phyloP scores from a whole-genome alignment of 2,888 invertebrate species.

The Synergus itoensis region DNA sequence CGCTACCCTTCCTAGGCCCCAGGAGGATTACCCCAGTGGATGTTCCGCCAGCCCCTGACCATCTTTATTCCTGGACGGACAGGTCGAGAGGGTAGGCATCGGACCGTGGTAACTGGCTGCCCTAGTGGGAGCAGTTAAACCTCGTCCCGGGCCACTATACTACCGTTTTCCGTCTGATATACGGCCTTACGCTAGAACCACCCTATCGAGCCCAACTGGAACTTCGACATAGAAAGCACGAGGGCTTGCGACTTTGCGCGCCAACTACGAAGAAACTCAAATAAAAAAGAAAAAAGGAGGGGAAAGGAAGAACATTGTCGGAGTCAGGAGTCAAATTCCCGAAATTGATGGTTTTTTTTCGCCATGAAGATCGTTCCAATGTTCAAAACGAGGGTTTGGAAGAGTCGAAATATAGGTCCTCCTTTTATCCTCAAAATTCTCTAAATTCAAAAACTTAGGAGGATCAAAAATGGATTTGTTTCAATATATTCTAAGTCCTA shows the following conservation, averaged over 20 bases:
- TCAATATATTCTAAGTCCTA: too few species aligned
- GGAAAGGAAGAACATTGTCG: not conserved
- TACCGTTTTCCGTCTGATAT: slow-evolving; percentile 71
- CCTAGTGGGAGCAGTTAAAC: slow-evolving; percentile 77
- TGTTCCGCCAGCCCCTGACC: slow-evolving; percentile 66
- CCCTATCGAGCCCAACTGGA: slow-evolving; percentile 67
- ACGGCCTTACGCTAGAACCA: slow-evolving; percentile 66
- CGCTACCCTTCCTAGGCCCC: slow-evolving; percentile 65
- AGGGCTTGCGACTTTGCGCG: slow-evolving; percentile 16
- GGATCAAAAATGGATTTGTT: too few species aligned
- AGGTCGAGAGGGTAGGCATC: slow-evolving; percentile 77
- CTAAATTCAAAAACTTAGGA: too few species aligned
- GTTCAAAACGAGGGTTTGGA: too few species aligned
- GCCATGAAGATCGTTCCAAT: not conserved
- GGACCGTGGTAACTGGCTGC: slow-evolving; percentile 77
- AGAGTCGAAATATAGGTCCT: too few species aligned
- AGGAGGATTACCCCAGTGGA: slow-evolving; percentile 65
- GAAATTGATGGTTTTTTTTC: not conserved
- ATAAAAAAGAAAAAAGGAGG: not conserved
- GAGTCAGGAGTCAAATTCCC: slow-evolving; percentile 8
- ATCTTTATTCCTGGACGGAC: slow-evolving; percentile 76
- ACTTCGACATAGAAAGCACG: slow-evolving; percentile 51
- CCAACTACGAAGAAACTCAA: slow-evolving; percentile 15
- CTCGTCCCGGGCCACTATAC: slow-evolving; percentile 71
- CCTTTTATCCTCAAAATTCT: too few species aligned